These are phyloP conservation scores for Eupithecia abbreviata DNA, from an alignment of 2,888 invertebrate genomes.

Conservation along the genomic window DNA sequence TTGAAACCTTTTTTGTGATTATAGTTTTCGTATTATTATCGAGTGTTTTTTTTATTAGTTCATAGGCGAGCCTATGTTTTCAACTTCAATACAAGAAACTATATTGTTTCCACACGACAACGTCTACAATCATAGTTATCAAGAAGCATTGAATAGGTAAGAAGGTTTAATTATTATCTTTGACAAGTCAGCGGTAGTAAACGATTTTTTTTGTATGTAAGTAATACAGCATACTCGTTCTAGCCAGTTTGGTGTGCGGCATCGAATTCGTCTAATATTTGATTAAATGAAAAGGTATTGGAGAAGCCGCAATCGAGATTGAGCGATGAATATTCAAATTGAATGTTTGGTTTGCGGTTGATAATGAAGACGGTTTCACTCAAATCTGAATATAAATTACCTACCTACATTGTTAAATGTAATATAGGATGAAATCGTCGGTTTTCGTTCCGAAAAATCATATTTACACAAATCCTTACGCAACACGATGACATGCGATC, in stretches of 20 bases:
- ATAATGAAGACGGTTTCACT: slow-evolving; percentile 38
- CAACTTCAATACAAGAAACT: slow-evolving; percentile 78
- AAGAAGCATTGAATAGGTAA: slow-evolving; percentile 90
- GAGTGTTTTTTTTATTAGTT: neutral
- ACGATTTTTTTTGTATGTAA: neutral
- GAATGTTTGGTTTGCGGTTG: slow-evolving; percentile 40
- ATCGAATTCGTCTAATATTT: slow-evolving; percentile 15
- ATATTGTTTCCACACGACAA: slow-evolving; percentile 88
- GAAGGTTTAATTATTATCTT: slow-evolving; percentile 50
- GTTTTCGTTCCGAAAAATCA: neutral
- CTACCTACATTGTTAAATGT: slow-evolving; percentile 8
- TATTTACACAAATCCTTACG: neutral
- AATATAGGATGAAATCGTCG: neutral
- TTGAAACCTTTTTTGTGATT: too few species aligned
- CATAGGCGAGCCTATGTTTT: slow-evolving; percentile 62
- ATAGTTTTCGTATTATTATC: neutral
- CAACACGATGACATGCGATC: neutral
- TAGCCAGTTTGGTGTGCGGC: neutral
- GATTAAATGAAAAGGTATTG: slow-evolving; percentile 32
- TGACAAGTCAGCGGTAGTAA: neutral
- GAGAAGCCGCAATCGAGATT: slow-evolving; percentile 38
- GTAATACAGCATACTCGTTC: neutral
- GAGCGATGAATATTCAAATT: slow-evolving; percentile 46
- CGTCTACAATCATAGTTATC: slow-evolving; percentile 88
- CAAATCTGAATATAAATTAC: slow-evolving; percentile 20